Base-by-base conservation (phyloP, 2,113 vertebrate species). In the Tautogolabrus adspersus region DNA sequence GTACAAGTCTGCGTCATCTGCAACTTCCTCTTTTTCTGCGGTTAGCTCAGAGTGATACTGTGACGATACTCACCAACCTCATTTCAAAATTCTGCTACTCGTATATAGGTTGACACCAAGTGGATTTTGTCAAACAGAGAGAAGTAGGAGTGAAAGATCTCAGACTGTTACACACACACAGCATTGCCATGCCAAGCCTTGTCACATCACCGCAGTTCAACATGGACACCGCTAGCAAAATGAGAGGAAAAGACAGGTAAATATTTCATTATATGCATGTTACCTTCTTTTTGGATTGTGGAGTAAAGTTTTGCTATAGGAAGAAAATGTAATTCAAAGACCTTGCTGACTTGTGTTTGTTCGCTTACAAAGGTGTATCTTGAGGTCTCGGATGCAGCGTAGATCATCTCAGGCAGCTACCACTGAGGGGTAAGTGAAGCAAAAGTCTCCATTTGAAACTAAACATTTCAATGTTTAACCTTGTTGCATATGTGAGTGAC, bases 21-120 rank as follows among this genome's bases (percentile, higher is more conserved):
- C 65, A 68, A 82, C 90, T 94, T 95, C 94, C 94, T 94, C 90
- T 93, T 92, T 87, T 69, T 78, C 49, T 94, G 94, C 19, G 93
- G 93, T 95, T 88, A 72, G 75, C 3, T 47, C 58, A 55, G 42
- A 57, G 49, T 55, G 52, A 60, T 9, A 16, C 7, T 49, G 61
- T 93, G 92, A 93, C 88, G 77, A 22, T 63, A 56, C 62, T 46
- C 44, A 37, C 51, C 79, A 55, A 83, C 66, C 57, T 80, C 46
- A 21, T 21, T 42, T 62, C 60, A 58, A 51, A 66, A 86, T 37
- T 60, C 55, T 52, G 56, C 54, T 19, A 11, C 44, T 2, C 49
- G 51, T 93, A 95, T 96, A 96, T 94, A 82, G 51, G 44, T 18
- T 19, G 57, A 34, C 0, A 0, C 49, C 34, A 30, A 26, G 44